A percentile compares a stretch with the other conserved stretches of the same genome.
phyloP scores from a whole-genome alignment of 2,888 invertebrate species.

The Parnassius glacialis region DNA sequence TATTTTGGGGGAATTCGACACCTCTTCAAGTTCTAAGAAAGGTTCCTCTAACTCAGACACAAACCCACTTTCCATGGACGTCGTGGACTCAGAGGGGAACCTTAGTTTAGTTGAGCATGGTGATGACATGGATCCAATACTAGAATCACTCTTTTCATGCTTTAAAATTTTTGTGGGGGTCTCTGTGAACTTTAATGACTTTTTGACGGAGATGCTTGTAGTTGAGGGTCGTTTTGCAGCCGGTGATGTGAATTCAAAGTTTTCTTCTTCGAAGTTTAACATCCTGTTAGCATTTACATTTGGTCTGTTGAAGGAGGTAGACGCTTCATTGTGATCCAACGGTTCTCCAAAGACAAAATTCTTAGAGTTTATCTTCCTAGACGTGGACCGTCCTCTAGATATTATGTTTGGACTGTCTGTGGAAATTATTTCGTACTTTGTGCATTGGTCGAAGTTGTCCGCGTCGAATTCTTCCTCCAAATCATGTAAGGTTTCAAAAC shows the following conservation, averaged over 20 bases:
- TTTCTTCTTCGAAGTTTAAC: slow-evolving; percentile 67
- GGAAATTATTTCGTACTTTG: slow-evolving; percentile 75
- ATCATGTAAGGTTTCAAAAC: slow-evolving; percentile 66
- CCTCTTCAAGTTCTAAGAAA: slow-evolving; percentile 63
- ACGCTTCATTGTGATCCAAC: slow-evolving; percentile 59
- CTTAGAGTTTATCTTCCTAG: slow-evolving; percentile 56
- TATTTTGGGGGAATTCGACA: slow-evolving; percentile 64
- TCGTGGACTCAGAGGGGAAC: slow-evolving; percentile 61
- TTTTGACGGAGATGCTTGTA: slow-evolving; percentile 54
- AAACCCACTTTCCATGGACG: slow-evolving; percentile 72
- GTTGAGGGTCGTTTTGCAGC: slow-evolving; percentile 42
- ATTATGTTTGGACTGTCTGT: slow-evolving; percentile 75
- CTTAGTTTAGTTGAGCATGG: slow-evolving; percentile 48
- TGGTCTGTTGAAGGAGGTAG: slow-evolving; percentile 66
- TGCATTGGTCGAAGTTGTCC: slow-evolving; percentile 66
- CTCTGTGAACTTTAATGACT: slow-evolving; percentile 63
- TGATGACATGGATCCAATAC: slow-evolving; percentile 58
- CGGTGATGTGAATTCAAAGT: slow-evolving; percentile 70
- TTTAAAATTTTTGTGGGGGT: slow-evolving; percentile 53
- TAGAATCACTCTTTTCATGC: slow-evolving; percentile 57
- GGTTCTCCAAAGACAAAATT: slow-evolving; percentile 74
- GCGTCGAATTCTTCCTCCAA: slow-evolving; percentile 70
- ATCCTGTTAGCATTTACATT: slow-evolving; percentile 55
- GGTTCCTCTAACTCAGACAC: slow-evolving; percentile 72
- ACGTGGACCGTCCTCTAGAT: slow-evolving; percentile 55